These are phyloP conservation scores for Helicoverpa armigera DNA, from an alignment of 1,140 invertebrate species.

Conservation along the genomic window DNA sequence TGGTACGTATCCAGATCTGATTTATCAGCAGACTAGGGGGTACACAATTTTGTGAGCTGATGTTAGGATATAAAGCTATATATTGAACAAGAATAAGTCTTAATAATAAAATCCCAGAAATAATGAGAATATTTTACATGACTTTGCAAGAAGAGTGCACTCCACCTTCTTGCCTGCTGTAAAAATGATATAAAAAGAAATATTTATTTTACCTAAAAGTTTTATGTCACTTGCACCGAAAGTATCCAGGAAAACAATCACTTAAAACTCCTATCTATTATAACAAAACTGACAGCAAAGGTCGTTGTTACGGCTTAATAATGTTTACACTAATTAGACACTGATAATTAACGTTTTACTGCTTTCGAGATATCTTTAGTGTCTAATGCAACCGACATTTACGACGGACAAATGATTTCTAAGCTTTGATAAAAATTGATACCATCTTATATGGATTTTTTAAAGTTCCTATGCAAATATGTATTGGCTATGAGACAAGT, in stretches of 20 bases:
- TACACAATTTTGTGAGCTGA: too few species aligned
- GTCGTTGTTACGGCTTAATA: conserved; percentile 52
- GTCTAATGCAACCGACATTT: conserved; percentile 10
- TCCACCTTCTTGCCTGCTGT: too few species aligned
- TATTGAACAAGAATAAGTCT: too few species aligned
- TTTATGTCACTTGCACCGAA: not conserved
- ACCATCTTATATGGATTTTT: conserved; percentile 20
- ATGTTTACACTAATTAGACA: conserved; percentile 58
- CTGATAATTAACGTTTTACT: conserved; percentile 1
- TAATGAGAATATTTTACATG: too few species aligned
- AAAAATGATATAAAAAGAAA: too few species aligned
- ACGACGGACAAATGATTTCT: not conserved
- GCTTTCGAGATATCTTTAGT: not conserved
- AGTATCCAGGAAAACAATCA: not conserved
- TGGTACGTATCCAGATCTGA: too few species aligned
- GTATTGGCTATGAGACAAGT: not conserved
- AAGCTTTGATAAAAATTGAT: conserved; percentile 11
- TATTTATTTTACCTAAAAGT: too few species aligned
- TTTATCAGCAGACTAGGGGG: too few species aligned
- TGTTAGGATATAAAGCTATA: too few species aligned
- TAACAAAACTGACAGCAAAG: conserved; percentile 61
- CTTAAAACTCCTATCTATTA: not conserved
- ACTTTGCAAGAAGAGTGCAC: too few species aligned
- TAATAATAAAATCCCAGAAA: too few species aligned
- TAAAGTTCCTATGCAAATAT: conserved; percentile 13